These are phyloP conservation scores for Gadus macrocephalus DNA, from an alignment of 2,113 vertebrate genomes.

Conservation along the genomic window DNA sequence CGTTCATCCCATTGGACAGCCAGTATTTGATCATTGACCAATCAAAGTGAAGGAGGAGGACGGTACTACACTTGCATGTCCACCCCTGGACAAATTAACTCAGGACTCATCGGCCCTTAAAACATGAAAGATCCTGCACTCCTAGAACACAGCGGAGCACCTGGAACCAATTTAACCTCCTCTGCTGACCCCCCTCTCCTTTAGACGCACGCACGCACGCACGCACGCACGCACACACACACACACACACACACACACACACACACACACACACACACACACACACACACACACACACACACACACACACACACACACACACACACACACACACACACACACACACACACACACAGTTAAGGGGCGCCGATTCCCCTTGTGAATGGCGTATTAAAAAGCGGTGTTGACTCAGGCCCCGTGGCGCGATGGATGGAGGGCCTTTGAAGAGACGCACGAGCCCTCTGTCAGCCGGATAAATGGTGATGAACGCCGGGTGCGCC, in stretches of 20 bases:
- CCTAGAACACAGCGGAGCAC: slow-evolving; percentile 31
- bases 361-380: too few species aligned
- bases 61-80: too few species aligned
- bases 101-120: too few species aligned
- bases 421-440: slow-evolving; percentile 61
- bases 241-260: not conserved
- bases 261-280: not conserved
- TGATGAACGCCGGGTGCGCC: too few species aligned
- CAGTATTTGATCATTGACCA: not conserved
- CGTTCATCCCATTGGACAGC: not conserved
- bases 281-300: not conserved
- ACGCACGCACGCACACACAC: not conserved
- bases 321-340: not conserved
- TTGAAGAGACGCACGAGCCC: slow-evolving; percentile 41
- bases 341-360: not conserved
- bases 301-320: not conserved
- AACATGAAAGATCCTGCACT: too few species aligned
- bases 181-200: slow-evolving; percentile 53
- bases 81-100: too few species aligned
- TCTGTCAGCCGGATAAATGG: too few species aligned
- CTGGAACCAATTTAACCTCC: slow-evolving; percentile 73
- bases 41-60: slow-evolving; percentile 32
- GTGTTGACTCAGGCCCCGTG: slow-evolving; percentile 54
- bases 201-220: not conserved
- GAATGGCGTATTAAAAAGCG: slow-evolving; percentile 22